Percentiles rank a stretch among this genome's conserved stretches.
Evolutionary conservation across 2,113 vertebrate species (phyloP).

Genomic region (Cyanoramphus novaezelandiae): DNA sequence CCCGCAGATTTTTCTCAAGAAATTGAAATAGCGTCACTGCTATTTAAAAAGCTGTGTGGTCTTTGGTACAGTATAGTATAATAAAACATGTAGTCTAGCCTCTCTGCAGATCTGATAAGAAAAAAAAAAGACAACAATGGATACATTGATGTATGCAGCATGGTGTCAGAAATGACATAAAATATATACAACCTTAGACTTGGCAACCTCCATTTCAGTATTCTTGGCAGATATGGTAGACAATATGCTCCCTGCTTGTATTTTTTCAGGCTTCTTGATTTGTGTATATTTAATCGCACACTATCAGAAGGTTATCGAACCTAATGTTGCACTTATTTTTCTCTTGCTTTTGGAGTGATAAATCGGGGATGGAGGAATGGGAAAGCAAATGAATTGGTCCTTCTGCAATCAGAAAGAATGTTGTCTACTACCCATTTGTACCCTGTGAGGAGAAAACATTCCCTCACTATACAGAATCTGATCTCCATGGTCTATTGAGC

Average conservation of each 20-base stretch:
- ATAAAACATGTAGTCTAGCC: neutral
- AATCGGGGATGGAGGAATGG: neutral
- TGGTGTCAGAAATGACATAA: neutral
- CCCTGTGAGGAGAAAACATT: neutral
- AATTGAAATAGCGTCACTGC: neutral
- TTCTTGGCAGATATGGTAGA: neutral
- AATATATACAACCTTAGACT: neutral
- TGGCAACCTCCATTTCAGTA: neutral
- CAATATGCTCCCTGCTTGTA: neutral
- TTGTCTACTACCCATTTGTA: neutral
- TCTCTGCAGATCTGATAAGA: neutral
- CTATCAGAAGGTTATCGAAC: slow-evolving; percentile 18
- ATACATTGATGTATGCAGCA: neutral
- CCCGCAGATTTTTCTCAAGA: neutral
- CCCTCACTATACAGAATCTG: neutral
- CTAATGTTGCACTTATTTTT: neutral
- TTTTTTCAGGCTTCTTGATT: neutral
- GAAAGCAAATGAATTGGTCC: neutral
- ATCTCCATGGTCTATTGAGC: neutral
- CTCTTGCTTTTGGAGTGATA: neutral
- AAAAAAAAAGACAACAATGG: neutral
- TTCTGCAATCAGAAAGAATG: neutral
- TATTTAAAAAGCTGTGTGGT: neutral
- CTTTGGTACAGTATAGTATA: neutral
- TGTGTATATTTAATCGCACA: slow-evolving; percentile 13